These are phyloP conservation scores for Bos indicus DNA, from an alignment of 2,113 vertebrate genomes.

Conservation along the genomic window DNA sequence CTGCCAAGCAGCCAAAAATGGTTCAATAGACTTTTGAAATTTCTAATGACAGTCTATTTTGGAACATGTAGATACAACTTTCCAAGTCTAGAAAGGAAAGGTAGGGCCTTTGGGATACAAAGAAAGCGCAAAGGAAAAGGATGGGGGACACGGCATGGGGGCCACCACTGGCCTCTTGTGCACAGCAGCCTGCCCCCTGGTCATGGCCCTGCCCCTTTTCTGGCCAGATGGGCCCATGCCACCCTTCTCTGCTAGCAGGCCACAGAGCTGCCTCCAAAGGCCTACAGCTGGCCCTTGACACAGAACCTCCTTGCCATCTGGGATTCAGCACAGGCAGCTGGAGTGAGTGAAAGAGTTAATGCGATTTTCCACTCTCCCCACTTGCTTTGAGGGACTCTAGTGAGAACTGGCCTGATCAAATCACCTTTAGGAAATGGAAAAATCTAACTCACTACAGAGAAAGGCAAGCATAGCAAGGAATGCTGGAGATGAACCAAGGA, in stretches of 20 bases:
- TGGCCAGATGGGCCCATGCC: background rate
- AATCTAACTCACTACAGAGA: constrained; percentile 29
- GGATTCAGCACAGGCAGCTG: background rate
- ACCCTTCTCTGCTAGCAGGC: background rate
- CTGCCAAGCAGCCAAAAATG: background rate
- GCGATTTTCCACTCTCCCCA: constrained; percentile 23
- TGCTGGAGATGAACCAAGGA: constrained; percentile 28
- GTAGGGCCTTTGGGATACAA: background rate
- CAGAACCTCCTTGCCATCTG: background rate
- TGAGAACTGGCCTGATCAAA: constrained; percentile 38
- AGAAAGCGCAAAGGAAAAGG: background rate
- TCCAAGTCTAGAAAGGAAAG: background rate
- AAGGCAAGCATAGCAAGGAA: constrained; percentile 26
- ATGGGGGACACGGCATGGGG: accelerated
- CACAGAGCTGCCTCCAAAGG: background rate
- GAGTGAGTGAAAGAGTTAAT: constrained; percentile 49
- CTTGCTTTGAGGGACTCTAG: background rate
- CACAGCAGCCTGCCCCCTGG: background rate
- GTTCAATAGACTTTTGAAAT: background rate
- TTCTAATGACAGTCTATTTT: background rate
- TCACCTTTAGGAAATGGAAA: constrained; percentile 56
- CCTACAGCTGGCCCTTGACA: background rate
- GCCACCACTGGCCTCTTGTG: background rate
- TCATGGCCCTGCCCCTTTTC: background rate
- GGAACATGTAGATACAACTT: background rate